phyloP scores from a whole-genome alignment of 2,888 invertebrate species.

The Caenorhabditis drosophilae region DNA sequence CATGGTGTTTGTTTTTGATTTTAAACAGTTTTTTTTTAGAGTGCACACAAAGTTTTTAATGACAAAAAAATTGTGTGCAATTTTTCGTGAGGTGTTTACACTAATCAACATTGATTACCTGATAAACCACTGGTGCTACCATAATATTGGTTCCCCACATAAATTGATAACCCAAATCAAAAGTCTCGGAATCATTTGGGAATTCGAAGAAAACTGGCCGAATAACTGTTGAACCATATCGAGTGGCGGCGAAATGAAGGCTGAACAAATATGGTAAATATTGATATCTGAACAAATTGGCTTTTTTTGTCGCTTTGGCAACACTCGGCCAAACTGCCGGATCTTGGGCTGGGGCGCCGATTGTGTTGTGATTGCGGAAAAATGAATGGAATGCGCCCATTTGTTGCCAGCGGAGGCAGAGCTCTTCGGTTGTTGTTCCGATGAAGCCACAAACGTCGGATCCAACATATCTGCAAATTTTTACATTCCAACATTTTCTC shows the following conservation, averaged over 20 bases:
- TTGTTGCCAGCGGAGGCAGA: slow-evolving; percentile 76
- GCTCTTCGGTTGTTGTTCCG: slow-evolving; percentile 70
- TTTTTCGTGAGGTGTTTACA: too few relatives aligned
- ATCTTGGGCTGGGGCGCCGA: slow-evolving; percentile 55
- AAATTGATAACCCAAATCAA: slow-evolving; percentile 59
- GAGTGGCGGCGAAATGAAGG: slow-evolving; percentile 54
- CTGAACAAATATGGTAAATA: slow-evolving; percentile 65
- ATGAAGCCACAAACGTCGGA: slow-evolving; percentile 73
- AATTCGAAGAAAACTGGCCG: slow-evolving; percentile 65
- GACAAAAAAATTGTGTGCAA: too few relatives aligned
- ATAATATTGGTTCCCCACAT: slow-evolving; percentile 62
- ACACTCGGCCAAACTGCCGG: slow-evolving; percentile 66
- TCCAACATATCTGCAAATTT: slow-evolving; percentile 57
- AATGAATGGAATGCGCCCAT: slow-evolving; percentile 66
- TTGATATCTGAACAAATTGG: slow-evolving; percentile 64
- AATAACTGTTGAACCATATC: slow-evolving; percentile 55
- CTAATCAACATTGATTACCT: too few relatives aligned
- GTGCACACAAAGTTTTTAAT: too few relatives aligned
- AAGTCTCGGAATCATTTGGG: slow-evolving; percentile 46
- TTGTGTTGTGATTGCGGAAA: slow-evolving; percentile 66
- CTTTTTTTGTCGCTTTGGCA: slow-evolving; percentile 58
- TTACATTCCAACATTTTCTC: not conserved
- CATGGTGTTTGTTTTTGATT: too few relatives aligned
- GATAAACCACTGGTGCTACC: slow-evolving; percentile 47
- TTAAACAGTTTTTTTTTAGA: too few relatives aligned